Evolutionary conservation across 2,797 vertebrate genomes (phyloP), one percentile per base, ranked within the genome.

Genomic region (Periophthalmus magnuspinnatus): DNA sequence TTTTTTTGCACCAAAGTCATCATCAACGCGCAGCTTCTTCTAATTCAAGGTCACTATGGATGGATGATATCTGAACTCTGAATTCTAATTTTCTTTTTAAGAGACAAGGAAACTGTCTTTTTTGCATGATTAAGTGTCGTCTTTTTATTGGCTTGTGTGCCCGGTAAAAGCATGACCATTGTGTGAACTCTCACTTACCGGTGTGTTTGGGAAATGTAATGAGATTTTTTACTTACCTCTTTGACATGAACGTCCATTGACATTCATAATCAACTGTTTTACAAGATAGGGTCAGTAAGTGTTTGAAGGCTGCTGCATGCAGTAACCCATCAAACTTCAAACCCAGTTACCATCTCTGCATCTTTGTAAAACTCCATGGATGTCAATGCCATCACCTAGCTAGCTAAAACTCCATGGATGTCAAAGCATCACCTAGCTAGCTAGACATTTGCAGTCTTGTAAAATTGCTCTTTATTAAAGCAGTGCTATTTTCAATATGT

Each of bases 1-100:
- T 92, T 92, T 89, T 91, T 92, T 92, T 92, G 91, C 91, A 92
- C 91, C 91, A 92, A 92, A 92, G 91, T 92, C 91, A 92, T 90
- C 91, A 89, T 92, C 91, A 90, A 91, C 85, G 91, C 89, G 91
- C 91, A 92, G 91, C 91, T 92, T 92, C 87, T 92, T 88, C 91
- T 90, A 89, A 86, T 87, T 90, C 89, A 89, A 90, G 88, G 86
- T 91, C 88, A 90, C 88, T 78, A 88, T 7, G 86, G 86, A 89
- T 84, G 86, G 89, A 91, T 88, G 86, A 83, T 87, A 88, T 86
- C 85, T 86, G 84, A 91, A 89, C 83, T 86, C 80, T 67, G 77
- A 74, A 71, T 81, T 82, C 78, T 11, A 75, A 76, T 36, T 76
- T 84, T 89, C 83, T 47, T 65, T 83, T 84, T 76, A 60, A 66